phyloP scores from a whole-genome alignment of 2,797 vertebrate genomes.

The Poecilia wingei region DNA sequence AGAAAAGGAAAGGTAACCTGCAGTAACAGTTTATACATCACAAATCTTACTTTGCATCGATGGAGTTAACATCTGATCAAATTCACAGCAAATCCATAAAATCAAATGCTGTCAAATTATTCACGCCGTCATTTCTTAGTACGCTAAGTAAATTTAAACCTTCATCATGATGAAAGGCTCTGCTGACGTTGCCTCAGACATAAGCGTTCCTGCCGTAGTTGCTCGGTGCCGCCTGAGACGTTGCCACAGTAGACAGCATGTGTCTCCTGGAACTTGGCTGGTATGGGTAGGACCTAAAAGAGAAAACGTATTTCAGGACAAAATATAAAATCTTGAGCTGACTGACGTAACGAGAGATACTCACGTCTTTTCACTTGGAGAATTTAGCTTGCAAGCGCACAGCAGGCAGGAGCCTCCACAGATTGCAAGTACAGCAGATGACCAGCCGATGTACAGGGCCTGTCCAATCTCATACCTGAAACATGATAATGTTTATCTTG shows the following conservation, averaged over 20 bases:
- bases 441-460: slow-evolving; percentile 90
- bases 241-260: slow-evolving; percentile 26
- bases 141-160: neutral
- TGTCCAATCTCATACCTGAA: slow-evolving; percentile 89
- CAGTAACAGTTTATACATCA: slow-evolving; percentile 2
- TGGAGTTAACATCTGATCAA: neutral
- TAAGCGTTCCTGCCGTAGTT: slow-evolving; percentile 76
- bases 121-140: neutral
- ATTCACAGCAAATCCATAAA: neutral
- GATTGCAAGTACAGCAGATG: slow-evolving; percentile 81
- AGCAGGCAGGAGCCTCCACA: slow-evolving; percentile 73
- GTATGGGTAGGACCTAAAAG: slow-evolving; percentile 63
- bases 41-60: neutral
- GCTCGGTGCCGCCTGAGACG: slow-evolving; percentile 53
- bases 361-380: slow-evolving; percentile 66
- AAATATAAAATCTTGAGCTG: neutral
- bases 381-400: slow-evolving; percentile 62
- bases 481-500: slow-evolving; percentile 3
- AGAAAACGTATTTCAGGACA: neutral
- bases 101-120: slow-evolving; percentile 1
- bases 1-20: neutral
- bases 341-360: slow-evolving; percentile 19
- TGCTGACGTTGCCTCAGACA: slow-evolving; percentile 50
- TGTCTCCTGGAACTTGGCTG: slow-evolving; percentile 61
- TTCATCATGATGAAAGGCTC: neutral